Evolutionary conservation across 2,888 invertebrate genomes (phyloP).

Genomic region (Camptogramma bilineatum): DNA sequence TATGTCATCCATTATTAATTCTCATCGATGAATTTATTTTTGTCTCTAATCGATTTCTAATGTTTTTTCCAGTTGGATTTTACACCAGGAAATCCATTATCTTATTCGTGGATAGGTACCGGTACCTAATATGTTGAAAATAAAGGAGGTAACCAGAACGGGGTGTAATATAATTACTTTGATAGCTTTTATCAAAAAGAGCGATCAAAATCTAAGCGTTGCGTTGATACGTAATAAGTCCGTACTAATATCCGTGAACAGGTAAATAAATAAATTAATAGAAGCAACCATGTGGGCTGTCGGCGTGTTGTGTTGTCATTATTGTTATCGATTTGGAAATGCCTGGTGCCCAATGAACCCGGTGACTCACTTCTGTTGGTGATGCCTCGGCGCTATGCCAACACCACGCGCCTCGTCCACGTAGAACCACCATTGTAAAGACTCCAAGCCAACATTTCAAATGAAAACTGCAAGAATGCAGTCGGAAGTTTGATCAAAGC

Average conservation of each 20-base stretch:
- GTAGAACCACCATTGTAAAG: constrained; percentile 2
- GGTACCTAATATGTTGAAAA: too few relatives aligned
- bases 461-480: not conserved
- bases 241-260: not conserved
- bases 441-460: not conserved
- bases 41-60: constrained; percentile 1
- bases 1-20: constrained; percentile 20
- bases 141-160: not conserved
- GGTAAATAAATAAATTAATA: constrained; percentile 8
- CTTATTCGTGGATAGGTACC: not conserved
- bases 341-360: constrained; percentile 18
- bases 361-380: constrained; percentile 32
- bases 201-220: not conserved
- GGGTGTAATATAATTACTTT: not conserved
- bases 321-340: constrained; percentile 36
- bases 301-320: constrained; percentile 29
- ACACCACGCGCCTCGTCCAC: constrained; percentile 1
- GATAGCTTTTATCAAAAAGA: not conserved
- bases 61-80: not conserved
- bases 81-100: not conserved
- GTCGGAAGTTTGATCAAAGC: not conserved
- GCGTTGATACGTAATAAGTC: not conserved
- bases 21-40: constrained; percentile 5
- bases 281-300: constrained; percentile 10
- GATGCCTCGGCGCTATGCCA: constrained; percentile 33